A percentile compares a stretch with the other conserved stretches of the same genome.
Evolutionary conservation across 2,888 invertebrate genomes (phyloP).

Genomic region (Hirtodrosophila confusa): DNA sequence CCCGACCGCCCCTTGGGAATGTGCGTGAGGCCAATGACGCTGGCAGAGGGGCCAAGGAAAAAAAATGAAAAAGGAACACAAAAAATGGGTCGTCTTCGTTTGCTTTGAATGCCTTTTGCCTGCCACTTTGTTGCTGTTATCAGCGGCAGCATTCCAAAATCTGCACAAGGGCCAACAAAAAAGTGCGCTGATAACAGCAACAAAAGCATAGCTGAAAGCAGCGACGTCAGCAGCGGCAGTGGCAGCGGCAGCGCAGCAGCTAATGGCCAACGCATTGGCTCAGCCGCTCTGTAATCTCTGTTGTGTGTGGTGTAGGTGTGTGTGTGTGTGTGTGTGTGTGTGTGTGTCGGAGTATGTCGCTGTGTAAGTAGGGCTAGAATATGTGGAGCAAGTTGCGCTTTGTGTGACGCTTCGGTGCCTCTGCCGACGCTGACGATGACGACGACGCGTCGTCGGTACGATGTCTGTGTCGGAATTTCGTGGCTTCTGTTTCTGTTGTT

Average conservation of each 20-base stretch:
- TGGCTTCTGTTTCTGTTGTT: constrained; percentile 1
- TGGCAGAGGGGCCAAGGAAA: constrained; percentile 2
- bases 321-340: constrained; percentile 21
- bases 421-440: constrained; percentile 12
- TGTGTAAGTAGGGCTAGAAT: constrained; percentile 76
- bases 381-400: constrained; percentile 74
- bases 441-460: constrained; percentile 20
- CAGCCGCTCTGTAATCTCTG: constrained; percentile 64
- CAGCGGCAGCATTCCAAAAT: constrained; percentile 54
- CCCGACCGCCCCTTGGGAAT: constrained; percentile 21
- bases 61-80: constrained; percentile 16
- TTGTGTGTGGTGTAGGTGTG: constrained; percentile 7
- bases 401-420: constrained; percentile 45
- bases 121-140: constrained; percentile 70
- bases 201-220: constrained; percentile 40
- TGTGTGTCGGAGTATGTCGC: constrained; percentile 55
- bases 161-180: constrained; percentile 33
- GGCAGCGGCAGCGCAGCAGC: constrained; percentile 41
- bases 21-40: constrained; percentile 25
- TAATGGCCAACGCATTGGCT: constrained; percentile 60
- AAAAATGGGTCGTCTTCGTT: constrained; percentile 65
- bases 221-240: constrained; percentile 24
- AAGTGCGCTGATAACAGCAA: constrained; percentile 55
- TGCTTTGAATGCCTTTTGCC: constrained; percentile 65
- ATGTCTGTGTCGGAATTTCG: constrained; percentile 48